Conservation (phyloP, 2,888 invertebrate species). For the Tipula lateralis region DNA sequence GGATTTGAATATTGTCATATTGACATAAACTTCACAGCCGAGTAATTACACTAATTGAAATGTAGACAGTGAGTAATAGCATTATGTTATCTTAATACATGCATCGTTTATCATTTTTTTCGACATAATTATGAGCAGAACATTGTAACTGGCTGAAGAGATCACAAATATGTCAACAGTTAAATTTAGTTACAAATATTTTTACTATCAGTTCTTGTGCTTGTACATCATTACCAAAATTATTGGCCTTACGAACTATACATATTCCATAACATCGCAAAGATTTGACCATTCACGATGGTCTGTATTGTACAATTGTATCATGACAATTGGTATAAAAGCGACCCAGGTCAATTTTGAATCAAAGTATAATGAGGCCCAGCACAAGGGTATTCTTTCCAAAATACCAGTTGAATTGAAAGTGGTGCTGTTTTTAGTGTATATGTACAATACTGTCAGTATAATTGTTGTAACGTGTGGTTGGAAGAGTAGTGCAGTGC, state of each 20-base stretch:
- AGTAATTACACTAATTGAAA: too few species aligned
- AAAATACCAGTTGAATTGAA: background rate
- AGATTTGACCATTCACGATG: background rate
- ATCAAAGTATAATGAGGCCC: background rate
- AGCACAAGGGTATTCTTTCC: background rate
- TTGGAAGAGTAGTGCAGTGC: background rate
- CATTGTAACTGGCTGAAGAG: too few species aligned
- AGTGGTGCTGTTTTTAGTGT: background rate
- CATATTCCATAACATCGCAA: background rate
- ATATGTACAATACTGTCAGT: background rate
- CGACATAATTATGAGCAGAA: too few species aligned
- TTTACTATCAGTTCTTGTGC: background rate
- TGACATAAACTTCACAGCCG: too few species aligned
- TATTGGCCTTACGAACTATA: background rate
- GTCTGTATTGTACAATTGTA: background rate
- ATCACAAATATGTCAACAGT: background rate
- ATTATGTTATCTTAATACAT: too few species aligned
- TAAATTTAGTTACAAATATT: background rate
- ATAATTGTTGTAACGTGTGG: background rate
- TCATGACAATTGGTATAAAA: background rate
- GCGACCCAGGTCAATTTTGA: background rate
- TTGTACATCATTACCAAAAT: background rate
- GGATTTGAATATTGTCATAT: too few species aligned
- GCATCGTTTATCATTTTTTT: too few species aligned
- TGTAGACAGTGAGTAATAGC: too few species aligned